These are phyloP conservation scores for Drosophila repleta DNA, from an alignment of 1,140 invertebrate species.

Conservation along the genomic window DNA sequence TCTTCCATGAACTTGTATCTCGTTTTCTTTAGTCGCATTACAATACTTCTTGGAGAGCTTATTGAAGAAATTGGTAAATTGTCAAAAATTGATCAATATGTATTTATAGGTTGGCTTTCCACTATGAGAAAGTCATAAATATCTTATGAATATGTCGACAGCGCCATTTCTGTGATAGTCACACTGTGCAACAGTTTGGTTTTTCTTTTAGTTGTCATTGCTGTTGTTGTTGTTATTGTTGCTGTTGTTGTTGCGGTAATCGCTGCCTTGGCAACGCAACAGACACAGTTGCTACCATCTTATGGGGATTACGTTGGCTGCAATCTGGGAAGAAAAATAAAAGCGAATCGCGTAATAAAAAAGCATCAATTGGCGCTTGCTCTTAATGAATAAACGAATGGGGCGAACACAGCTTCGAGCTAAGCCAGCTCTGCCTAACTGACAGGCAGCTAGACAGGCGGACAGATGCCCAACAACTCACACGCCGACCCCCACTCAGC, in stretches of 20 bases:
- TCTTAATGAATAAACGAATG: constrained; percentile 73
- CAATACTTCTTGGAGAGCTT: constrained; percentile 1
- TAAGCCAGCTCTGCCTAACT: constrained; percentile 45
- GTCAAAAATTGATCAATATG: not conserved
- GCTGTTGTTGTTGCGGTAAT: constrained; percentile 39
- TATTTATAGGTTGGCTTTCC: constrained; percentile 12
- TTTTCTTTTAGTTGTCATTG: constrained; percentile 24
- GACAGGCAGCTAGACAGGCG: constrained; percentile 46
- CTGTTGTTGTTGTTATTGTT: constrained; percentile 4
- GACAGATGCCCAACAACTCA: constrained; percentile 41
- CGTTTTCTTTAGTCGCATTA: too few species aligned
- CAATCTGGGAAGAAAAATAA: constrained; percentile 45
- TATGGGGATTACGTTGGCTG: constrained; percentile 67
- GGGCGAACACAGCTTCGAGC: constrained; percentile 45
- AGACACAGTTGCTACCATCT: constrained; percentile 42
- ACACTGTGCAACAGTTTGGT: constrained; percentile 52
- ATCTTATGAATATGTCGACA: constrained; percentile 45
- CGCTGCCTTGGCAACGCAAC: constrained; percentile 44
- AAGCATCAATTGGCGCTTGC: constrained; percentile 59
- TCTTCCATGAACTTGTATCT: not conserved
- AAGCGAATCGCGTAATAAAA: constrained; percentile 72
- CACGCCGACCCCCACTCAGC: too few species aligned
- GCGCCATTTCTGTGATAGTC: constrained; percentile 13
- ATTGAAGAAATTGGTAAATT: too few species aligned
- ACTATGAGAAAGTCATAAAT: constrained; percentile 29